phyloP scores from a whole-genome alignment of 2,888 invertebrate species.

The Anoplius nigerrimus region DNA sequence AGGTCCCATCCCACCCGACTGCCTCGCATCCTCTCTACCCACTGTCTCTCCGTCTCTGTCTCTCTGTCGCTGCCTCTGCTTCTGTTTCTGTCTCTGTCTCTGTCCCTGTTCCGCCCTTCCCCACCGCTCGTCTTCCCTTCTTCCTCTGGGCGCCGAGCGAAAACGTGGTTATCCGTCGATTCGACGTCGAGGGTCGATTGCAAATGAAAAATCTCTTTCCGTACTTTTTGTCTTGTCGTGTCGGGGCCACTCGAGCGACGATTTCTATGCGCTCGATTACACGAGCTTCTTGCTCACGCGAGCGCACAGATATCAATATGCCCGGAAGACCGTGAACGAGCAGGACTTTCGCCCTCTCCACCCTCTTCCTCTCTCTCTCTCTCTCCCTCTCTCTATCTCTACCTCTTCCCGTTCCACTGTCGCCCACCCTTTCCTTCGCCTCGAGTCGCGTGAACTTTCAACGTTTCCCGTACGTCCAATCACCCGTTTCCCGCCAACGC shows the following conservation, averaged over 20 bases:
- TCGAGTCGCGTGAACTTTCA: conserved; percentile 4
- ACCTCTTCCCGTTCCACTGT: conserved; percentile 30
- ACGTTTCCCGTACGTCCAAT: conserved; percentile 20
- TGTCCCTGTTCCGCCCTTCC: too few relatives aligned
- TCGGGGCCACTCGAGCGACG: conserved; percentile 31
- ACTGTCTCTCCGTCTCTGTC: conserved; percentile 3
- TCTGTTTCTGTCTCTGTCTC: not conserved
- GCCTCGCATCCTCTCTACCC: not conserved
- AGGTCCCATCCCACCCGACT: conserved; percentile 28
- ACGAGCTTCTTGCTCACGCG: conserved; percentile 24
- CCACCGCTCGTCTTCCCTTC: too few relatives aligned
- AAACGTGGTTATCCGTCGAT: conserved; percentile 47
- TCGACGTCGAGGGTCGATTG: conserved; percentile 41
- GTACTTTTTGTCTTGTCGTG: conserved; percentile 42
- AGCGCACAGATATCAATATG: conserved; percentile 48
- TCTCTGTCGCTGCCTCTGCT: conserved; percentile 11
- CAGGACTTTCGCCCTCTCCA: conserved; percentile 25
- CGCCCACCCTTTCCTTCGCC: too few relatives aligned
- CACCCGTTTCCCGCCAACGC: not conserved
- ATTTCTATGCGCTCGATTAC: conserved; percentile 47
- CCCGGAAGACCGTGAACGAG: conserved; percentile 28
- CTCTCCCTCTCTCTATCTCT: too few relatives aligned
- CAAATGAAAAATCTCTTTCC: conserved; percentile 46
- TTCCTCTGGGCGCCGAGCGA: conserved; percentile 22
- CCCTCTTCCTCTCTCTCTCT: too few relatives aligned